Evolutionary conservation across 2,113 vertebrate genomes (phyloP).

Genomic region (Menura novaehollandiae): DNA sequence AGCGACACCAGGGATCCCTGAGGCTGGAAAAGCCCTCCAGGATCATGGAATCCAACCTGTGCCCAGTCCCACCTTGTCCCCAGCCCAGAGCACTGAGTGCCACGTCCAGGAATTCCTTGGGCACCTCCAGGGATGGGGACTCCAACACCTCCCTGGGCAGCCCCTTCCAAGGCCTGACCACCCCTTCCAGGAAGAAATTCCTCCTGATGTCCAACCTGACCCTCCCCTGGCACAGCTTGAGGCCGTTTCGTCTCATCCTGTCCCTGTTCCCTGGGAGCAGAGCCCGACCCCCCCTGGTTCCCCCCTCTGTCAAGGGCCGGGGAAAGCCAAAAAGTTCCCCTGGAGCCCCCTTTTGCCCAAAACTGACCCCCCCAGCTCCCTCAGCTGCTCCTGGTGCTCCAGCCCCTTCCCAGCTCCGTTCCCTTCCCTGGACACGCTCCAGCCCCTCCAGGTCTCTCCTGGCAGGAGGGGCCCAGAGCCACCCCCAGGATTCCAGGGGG

Average conservation of each 20-base stretch:
- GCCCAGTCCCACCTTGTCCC: neutral
- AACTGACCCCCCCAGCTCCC: neutral
- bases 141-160: neutral
- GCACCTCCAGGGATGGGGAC: neutral
- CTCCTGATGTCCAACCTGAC: fast-evolving
- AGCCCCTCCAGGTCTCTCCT: neutral
- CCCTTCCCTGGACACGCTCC: neutral
- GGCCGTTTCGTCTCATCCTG: neutral
- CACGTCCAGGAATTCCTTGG: neutral
- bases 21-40: neutral
- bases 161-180: neutral
- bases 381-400: neutral
- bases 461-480: neutral
- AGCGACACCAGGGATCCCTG: neutral
- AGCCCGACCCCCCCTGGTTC: neutral
- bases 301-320: neutral
- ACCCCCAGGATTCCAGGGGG: neutral
- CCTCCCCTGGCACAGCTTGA: neutral
- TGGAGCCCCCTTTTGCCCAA: neutral
- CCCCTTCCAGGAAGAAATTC: neutral
- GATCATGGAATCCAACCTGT: neutral
- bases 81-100: neutral
- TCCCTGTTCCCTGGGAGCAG: neutral
- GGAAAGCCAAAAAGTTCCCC: neutral
- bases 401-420: neutral